Conservation (phyloP, 2,797 vertebrate genomes). For the Tachyglossus aculeatus region DNA sequence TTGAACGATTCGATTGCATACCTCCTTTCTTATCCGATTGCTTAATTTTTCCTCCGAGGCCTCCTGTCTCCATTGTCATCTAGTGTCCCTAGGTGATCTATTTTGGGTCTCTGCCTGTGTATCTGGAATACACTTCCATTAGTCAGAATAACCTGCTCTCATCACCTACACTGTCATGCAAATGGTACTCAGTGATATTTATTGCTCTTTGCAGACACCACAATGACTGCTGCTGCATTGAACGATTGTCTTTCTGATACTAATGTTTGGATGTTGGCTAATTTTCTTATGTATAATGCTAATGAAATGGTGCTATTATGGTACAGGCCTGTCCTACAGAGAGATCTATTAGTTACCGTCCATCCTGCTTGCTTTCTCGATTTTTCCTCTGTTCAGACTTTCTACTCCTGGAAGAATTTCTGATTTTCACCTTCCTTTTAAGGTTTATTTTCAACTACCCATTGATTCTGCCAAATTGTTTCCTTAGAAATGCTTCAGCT, state of each 20-base stretch:
- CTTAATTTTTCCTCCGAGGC: constrained; percentile 52
- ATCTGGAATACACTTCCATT: constrained; percentile 31
- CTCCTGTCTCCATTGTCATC: constrained; percentile 50
- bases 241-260: constrained; percentile 51
- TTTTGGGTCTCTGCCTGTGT: constrained; percentile 27
- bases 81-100: constrained; percentile 25
- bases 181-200: constrained; percentile 52
- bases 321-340: constrained; percentile 36
- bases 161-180: constrained; percentile 44
- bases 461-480: accelerated
- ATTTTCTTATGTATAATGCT: constrained; percentile 56
- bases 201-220: constrained; percentile 56
- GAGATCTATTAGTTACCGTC: not conserved
- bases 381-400: constrained; percentile 11
- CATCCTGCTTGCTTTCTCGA: constrained; percentile 15
- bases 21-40: constrained; percentile 52
- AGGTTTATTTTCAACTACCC: constrained; percentile 1
- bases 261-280: constrained; percentile 47
- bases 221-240: constrained; percentile 23
- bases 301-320: constrained; percentile 34
- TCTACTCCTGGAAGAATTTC: not conserved
- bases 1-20: constrained; percentile 35
- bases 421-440: constrained; percentile 19
- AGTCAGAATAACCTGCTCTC: constrained; percentile 45
- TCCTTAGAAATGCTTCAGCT: not conserved